Evolutionary conservation across 2,113 vertebrate genomes (phyloP).

Genomic region (Gnathonemus longibarbis): DNA sequence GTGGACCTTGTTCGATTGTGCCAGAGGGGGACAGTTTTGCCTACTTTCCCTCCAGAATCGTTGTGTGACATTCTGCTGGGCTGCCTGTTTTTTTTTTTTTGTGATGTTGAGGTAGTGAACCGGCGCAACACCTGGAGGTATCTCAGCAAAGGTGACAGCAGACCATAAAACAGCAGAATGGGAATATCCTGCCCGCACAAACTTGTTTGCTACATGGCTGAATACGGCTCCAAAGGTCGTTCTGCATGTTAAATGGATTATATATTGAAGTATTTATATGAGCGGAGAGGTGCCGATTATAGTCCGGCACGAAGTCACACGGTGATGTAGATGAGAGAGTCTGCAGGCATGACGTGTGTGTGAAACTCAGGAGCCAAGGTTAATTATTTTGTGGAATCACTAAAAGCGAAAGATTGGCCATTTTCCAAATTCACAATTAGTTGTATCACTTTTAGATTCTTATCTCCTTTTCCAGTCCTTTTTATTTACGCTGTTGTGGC

Average conservation of each 20-base stretch:
- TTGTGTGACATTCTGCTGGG: slow-evolving; percentile 19
- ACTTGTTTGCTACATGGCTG: background rate
- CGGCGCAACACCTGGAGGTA: slow-evolving; percentile 46
- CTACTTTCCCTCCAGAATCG: slow-evolving; percentile 31
- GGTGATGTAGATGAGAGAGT: slow-evolving; percentile 16
- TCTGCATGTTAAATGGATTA: background rate
- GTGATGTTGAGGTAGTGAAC: slow-evolving; percentile 31
- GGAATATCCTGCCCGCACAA: slow-evolving; percentile 36
- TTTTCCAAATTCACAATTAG: slow-evolving; percentile 44
- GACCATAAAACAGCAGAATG: slow-evolving; percentile 28
- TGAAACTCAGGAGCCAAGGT: slow-evolving; percentile 35
- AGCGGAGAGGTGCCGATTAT: background rate
- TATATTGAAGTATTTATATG: background rate
- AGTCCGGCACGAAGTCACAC: background rate
- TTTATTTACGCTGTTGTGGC: slow-evolving; percentile 52
- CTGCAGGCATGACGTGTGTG: slow-evolving; percentile 30
- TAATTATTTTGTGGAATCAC: slow-evolving; percentile 53
- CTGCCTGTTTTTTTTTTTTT: background rate
- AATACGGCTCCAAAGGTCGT: background rate
- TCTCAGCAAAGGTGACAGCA: slow-evolving; percentile 39
- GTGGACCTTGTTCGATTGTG: background rate
- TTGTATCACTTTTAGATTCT: slow-evolving; percentile 51
- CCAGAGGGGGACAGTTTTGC: background rate
- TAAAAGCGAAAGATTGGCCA: slow-evolving; percentile 33
- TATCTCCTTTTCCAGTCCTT: slow-evolving; percentile 44